phyloP scores from a whole-genome alignment of 2,113 vertebrate genomes.

The Paralichthys olivaceus region DNA sequence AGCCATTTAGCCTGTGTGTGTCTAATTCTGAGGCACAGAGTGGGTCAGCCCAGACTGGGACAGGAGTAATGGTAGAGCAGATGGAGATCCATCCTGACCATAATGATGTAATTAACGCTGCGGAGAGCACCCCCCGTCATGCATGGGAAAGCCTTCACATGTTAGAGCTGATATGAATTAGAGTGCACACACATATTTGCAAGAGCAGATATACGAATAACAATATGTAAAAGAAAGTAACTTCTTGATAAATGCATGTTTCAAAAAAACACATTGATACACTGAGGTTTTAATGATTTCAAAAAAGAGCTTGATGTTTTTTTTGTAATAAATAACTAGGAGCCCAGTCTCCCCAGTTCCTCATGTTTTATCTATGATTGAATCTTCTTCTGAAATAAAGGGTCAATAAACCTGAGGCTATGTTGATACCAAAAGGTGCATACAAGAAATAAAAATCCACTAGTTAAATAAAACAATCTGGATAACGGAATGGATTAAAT shows the following conservation, averaged over 20 bases:
- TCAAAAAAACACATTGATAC: not conserved
- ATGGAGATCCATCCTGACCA: slow-evolving; percentile 80
- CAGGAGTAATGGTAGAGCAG: slow-evolving; percentile 78
- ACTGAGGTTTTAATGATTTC: not conserved
- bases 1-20: slow-evolving; percentile 75
- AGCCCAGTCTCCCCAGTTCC: not conserved
- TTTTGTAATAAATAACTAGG: not conserved
- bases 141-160: slow-evolving; percentile 67
- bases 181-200: not conserved
- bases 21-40: slow-evolving; percentile 74
- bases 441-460: too few species aligned
- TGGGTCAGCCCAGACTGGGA: slow-evolving; percentile 72
- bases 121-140: slow-evolving; percentile 64
- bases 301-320: not conserved
- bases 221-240: not conserved
- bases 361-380: not conserved
- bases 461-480: too few species aligned
- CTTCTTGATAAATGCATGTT: not conserved
- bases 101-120: slow-evolving; percentile 84
- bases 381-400: not conserved
- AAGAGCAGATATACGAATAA: not conserved
- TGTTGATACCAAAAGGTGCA: not conserved
- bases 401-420: too few species aligned
- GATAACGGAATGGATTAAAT: too few species aligned
- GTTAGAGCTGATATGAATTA: slow-evolving; percentile 29